Base-by-base conservation (phyloP, 2,113 vertebrate genomes). In the Ciconia boyciana region DNA sequence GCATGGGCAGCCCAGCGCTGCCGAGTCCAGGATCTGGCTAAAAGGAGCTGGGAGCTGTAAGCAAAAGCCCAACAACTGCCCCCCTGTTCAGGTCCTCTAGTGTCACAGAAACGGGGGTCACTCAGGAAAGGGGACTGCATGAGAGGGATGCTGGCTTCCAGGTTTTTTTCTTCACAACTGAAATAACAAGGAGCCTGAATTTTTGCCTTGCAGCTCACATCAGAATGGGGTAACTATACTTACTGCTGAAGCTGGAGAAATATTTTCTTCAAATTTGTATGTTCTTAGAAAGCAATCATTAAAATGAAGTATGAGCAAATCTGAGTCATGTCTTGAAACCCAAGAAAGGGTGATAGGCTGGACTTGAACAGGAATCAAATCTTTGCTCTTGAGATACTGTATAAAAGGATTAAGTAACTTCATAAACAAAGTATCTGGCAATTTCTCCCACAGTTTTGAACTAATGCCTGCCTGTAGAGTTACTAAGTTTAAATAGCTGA, bases 1-100 rank as follows among this genome's bases (percentile, higher is more conserved):
- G 85, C 44, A 17, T 0, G 0, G 61, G 32, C 49, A 85, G 41
- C 51, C 34, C 34, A 58, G 51, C 0, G 0, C 46, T 80, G 70
- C 36, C 0, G 39, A 60, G n/a, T 16, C 32, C 19, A 7, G 65
- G 75, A n/a, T 32, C 25, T 52, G 48, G 14, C 51, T 70, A 11
- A 93, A 72, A 61, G 26, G 36, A 83, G 10, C 51, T 2, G 7
- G 58, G 62, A 88, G 18, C 62, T 90, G 70, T 19, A 39, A 95
- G 91, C 25, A 62, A 62, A 81, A 89, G 9, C 32, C 36, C 69
- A 71, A 94, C 91, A 94, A 83, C 32, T 60, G 86, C 25, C 48
- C 20, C 17, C 80, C 90, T 90, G 82, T 96, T 93, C 8, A 6
- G 13, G 34, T 66, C 20, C 52, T 66, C 2, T 21, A 7, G 18